Percentiles rank a stretch among this genome's conserved stretches.
phyloP scores from a whole-genome alignment of 1,140 invertebrate species.

The Metaphire vulgaris region DNA sequence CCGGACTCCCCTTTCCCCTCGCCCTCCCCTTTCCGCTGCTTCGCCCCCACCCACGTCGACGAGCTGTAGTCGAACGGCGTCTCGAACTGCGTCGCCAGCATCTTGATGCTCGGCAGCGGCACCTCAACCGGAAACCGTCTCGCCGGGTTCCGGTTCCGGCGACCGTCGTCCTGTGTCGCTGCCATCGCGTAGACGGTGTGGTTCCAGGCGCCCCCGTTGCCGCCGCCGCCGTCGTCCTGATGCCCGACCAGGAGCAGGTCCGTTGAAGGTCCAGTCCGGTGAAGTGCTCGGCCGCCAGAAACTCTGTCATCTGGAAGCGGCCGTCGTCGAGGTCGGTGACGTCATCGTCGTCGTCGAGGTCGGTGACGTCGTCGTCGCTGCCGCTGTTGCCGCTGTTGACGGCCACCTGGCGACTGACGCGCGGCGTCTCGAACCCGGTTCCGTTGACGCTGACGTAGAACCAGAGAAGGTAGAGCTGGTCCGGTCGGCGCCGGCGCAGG shows the following conservation, averaged over 20 bases:
- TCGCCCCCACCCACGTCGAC: neutral
- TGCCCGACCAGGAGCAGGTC: neutral
- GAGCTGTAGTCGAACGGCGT: neutral
- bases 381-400: neutral
- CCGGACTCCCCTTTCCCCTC: no score
- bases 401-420: neutral
- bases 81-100: neutral
- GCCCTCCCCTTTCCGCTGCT: no score
- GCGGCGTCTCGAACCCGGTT: neutral
- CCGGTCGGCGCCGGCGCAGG: slow-evolving; percentile 35
- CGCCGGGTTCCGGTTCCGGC: neutral
- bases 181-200: neutral
- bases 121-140: neutral
- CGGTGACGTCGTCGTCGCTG: neutral
- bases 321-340: neutral
- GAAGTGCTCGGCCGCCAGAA: neutral
- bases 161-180: no score
- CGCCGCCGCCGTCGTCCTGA: neutral
- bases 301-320: neutral
- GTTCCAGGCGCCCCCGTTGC: no score
- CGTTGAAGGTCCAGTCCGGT: neutral
- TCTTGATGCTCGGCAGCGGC: neutral
- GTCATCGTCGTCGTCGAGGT: neutral
- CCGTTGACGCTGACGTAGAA: slow-evolving; percentile 34
- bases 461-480: slow-evolving; percentile 38